Conservation (phyloP, 1,140 invertebrate genomes). For the Oncopeltus fasciatus region DNA sequence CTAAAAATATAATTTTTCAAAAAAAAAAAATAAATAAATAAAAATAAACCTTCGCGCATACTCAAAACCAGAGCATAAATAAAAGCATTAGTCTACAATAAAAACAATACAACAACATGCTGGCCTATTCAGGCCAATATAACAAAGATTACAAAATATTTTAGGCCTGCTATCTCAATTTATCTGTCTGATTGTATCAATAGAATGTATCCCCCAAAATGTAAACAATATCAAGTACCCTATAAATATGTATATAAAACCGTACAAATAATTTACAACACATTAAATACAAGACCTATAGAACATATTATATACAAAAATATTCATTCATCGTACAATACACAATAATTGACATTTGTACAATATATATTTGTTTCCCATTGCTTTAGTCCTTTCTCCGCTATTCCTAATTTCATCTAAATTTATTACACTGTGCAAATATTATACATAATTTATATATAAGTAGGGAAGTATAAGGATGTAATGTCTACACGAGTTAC, state of each 20-base stretch:
- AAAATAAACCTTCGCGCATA: too few relatives aligned
- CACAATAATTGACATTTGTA: conserved; percentile 37
- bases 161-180: conserved; percentile 8
- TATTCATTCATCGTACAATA: conserved; percentile 31
- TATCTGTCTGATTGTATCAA: background rate
- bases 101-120: conserved; percentile 6
- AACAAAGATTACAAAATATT: conserved; percentile 1
- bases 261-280: conserved; percentile 22
- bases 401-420: conserved; percentile 20
- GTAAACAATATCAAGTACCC: background rate
- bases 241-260: conserved; percentile 26
- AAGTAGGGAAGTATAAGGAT: conserved; percentile 7
- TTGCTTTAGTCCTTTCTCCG: conserved; percentile 24
- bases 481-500: conserved; percentile 17
- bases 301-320: conserved; percentile 36
- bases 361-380: conserved; percentile 29
- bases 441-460: conserved; percentile 11
- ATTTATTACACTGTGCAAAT: conserved; percentile 27
- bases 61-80: too few relatives aligned
- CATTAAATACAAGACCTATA: conserved; percentile 19
- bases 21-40: too few relatives aligned
- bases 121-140: conserved; percentile 5
- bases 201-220: background rate
- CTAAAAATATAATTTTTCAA: background rate
- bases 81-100: too few relatives aligned